phyloP scores from a whole-genome alignment of 2,797 vertebrate genomes.

The Meda fulgida region DNA sequence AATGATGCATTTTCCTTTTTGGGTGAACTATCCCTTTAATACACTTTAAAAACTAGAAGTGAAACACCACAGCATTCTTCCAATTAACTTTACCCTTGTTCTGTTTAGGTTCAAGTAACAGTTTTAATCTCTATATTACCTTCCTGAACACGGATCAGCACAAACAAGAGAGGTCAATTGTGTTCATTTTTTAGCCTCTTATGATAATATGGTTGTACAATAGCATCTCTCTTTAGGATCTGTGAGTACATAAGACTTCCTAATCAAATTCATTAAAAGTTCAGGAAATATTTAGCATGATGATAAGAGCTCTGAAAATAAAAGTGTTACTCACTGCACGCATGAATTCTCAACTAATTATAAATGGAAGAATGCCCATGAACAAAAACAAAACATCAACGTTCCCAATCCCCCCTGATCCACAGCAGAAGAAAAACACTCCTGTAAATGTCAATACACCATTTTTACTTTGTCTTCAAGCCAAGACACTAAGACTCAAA shows the following conservation, averaged over 20 bases:
- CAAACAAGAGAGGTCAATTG: slow-evolving; percentile 23
- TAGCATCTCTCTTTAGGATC: slow-evolving; percentile 14
- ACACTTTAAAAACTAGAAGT: not conserved
- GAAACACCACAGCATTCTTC: not conserved
- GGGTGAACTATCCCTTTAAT: not conserved
- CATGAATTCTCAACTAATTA: not conserved
- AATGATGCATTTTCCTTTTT: not conserved
- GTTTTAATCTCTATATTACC: not conserved
- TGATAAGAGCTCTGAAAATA: not conserved
- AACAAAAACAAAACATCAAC: slow-evolving; percentile 18
- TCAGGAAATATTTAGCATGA: slow-evolving; percentile 24
- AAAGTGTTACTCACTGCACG: not conserved
- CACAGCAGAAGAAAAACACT: slow-evolving; percentile 14
- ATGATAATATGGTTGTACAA: slow-evolving; percentile 25
- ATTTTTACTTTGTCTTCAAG: slow-evolving; percentile 27
- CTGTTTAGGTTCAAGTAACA: not conserved
- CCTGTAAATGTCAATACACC: slow-evolving; percentile 29
- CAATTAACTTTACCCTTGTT: not conserved
- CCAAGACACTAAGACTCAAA: slow-evolving; percentile 10
- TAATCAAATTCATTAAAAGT: slow-evolving; percentile 33
- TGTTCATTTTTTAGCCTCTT: slow-evolving; percentile 24
- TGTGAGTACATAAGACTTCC: slow-evolving; percentile 18
- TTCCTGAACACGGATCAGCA: slow-evolving; percentile 14
- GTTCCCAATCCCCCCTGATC: not conserved
- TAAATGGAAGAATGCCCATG: slow-evolving; percentile 7